Conservation (phyloP, 37 sponge, comb jelly and placozoan species). For the Ephydatia muelleri region DNA sequence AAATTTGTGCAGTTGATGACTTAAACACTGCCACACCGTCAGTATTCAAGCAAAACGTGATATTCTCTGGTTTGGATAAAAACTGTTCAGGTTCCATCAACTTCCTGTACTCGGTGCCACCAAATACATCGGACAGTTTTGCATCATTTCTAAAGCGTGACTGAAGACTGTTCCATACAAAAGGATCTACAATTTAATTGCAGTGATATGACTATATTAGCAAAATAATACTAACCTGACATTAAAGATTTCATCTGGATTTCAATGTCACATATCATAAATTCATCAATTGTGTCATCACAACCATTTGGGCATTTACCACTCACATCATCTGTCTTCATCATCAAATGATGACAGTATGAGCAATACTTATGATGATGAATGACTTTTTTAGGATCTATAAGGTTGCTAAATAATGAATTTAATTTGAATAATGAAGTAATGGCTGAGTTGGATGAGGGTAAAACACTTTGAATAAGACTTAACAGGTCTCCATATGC, state of each 20-base stretch:
- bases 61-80: background rate
- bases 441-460: background rate
- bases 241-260: conserved; percentile 1
- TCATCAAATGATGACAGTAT: background rate
- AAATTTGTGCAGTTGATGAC: background rate
- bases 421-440: background rate
- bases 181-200: background rate
- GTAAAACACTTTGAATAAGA: conserved; percentile 1
- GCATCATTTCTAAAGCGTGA: conserved; percentile 1
- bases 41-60: background rate
- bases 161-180: background rate
- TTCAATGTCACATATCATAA: background rate
- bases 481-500: background rate
- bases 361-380: background rate
- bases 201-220: background rate
- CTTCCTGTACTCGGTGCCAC: background rate
- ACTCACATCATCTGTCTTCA: background rate
- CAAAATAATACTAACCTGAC: conserved; percentile 1
- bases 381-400: background rate
- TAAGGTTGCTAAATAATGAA: background rate
- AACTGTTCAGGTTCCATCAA: conserved; percentile 1
- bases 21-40: background rate
- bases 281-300: background rate
- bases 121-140: background rate
- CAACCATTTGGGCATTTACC: conserved; percentile 1